A percentile compares a stretch with the other conserved stretches of the same genome.
Evolutionary conservation across 1,140 invertebrate species (phyloP).

Genomic region (Temnothorax curvispinosus): DNA sequence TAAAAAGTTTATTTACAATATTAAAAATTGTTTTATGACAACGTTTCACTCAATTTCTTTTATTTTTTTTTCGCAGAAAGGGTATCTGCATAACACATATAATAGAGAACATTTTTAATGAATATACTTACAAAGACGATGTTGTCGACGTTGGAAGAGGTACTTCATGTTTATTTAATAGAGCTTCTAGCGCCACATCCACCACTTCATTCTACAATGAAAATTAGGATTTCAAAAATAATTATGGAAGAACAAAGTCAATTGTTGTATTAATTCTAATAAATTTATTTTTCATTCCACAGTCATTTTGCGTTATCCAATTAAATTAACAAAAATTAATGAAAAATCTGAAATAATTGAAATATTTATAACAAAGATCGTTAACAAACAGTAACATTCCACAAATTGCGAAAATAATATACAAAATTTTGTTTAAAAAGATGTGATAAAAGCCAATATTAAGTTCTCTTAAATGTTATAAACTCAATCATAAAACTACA

Average conservation of each 20-base stretch:
- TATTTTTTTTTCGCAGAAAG: not conserved
- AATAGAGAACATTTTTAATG: slow-evolving; percentile 23
- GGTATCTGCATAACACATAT: not conserved
- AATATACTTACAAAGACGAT: slow-evolving; percentile 71
- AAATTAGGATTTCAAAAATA: slow-evolving; percentile 59
- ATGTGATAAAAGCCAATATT: not conserved
- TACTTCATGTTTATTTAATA: slow-evolving; percentile 80
- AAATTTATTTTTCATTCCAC: not conserved
- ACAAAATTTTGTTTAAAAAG: not conserved
- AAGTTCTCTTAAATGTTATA: not conserved
- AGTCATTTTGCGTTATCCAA: not conserved
- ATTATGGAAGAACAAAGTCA: not conserved
- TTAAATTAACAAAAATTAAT: not conserved
- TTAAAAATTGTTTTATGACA: not conserved
- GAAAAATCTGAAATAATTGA: not conserved
- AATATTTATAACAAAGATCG: not conserved
- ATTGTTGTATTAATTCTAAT: not conserved
- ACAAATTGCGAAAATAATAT: not conserved
- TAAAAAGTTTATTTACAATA: slow-evolving; percentile 13
- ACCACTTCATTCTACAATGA: slow-evolving; percentile 86
- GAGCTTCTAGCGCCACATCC: slow-evolving; percentile 81
- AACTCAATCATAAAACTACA: not conserved
- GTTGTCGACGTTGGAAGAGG: slow-evolving; percentile 72
- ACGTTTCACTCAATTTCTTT: not conserved
- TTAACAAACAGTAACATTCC: not conserved